These are phyloP conservation scores for Myotis planiceps DNA, from an alignment of 2,797 vertebrate species.

Conservation along the genomic window DNA sequence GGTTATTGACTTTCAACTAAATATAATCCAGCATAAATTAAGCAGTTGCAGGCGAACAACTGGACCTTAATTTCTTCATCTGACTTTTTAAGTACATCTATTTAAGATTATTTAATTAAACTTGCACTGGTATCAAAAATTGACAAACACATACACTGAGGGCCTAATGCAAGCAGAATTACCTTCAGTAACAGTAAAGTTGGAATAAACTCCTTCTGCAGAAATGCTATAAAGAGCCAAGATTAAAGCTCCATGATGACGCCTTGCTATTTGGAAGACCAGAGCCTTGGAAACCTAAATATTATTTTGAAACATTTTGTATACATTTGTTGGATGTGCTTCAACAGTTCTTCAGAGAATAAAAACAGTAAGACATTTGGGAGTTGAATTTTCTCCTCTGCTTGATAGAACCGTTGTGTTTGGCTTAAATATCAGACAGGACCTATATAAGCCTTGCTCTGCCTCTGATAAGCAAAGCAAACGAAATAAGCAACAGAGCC, in stretches of 20 bases:
- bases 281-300: neutral
- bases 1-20: conserved; percentile 65
- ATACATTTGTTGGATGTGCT: neutral
- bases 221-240: conserved; percentile 8
- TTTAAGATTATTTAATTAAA: conserved; percentile 62
- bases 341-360: neutral
- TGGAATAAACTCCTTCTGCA: neutral
- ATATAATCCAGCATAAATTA: conserved; percentile 44
- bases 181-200: neutral
- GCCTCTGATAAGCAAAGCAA: conserved; percentile 35
- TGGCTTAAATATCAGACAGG: neutral
- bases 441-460: neutral
- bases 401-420: neutral
- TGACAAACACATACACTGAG: conserved; percentile 30
- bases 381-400: neutral
- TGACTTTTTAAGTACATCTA: conserved; percentile 30
- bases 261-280: neutral
- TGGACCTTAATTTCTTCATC: conserved; percentile 33
- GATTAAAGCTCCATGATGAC: neutral
- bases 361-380: neutral
- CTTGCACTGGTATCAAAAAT: neutral
- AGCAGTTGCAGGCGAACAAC: conserved; percentile 12
- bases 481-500: neutral
- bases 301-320: neutral
- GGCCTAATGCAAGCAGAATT: conserved; percentile 58